Base-by-base conservation (phyloP, 2,797 vertebrate species). In the Benthosema pterotum region DNA sequence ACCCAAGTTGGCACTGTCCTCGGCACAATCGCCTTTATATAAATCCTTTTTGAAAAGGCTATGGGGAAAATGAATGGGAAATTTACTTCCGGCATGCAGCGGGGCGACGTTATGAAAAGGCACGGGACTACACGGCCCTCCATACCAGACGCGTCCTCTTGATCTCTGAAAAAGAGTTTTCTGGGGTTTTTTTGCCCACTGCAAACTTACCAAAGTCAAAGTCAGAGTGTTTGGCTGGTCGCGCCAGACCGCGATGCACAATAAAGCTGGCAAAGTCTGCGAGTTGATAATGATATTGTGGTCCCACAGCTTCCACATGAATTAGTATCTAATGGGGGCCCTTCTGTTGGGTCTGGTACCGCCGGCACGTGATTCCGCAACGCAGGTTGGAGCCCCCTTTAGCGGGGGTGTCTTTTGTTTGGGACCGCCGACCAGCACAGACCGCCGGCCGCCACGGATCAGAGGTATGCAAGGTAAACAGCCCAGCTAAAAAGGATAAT, bases 271-370 rank as follows among this genome's bases (percentile, higher is more conserved):
- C 78, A 85, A 38, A 58, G 14, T 58, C 52, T 65, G 54, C 51
- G 28, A 16, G 67, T 71, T 77, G 80, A 86, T 89, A 88, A 90
- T 87, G 83, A 85, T 83, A 83, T 83, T 56, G 18, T 57, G 67
- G 82, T 83, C 83, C 77, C 78, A 73, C 49, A 65, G 83, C 83
- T 83, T 90, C 79, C 86, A 82, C 74, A 71, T 86, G 76, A 85
- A 87, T 88, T 82, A 76, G 71, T 57, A 67, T 75, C 83, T 91
- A 88, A 89, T 88, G 83, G 81, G 69, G 75, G 68, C 52, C 87
- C 83, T 80, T 89, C 82, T 90, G 88, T 86, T 83, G 70, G 70
- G 69, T 77, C 58, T 76, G 54, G 19, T 79, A 65, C 77, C 66
- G 74, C 52, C 65, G 65, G 60, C 61, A 58, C 57, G 58, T 65